Conservation (phyloP, 2,888 invertebrate genomes). For the Cataglyphis albicans region DNA sequence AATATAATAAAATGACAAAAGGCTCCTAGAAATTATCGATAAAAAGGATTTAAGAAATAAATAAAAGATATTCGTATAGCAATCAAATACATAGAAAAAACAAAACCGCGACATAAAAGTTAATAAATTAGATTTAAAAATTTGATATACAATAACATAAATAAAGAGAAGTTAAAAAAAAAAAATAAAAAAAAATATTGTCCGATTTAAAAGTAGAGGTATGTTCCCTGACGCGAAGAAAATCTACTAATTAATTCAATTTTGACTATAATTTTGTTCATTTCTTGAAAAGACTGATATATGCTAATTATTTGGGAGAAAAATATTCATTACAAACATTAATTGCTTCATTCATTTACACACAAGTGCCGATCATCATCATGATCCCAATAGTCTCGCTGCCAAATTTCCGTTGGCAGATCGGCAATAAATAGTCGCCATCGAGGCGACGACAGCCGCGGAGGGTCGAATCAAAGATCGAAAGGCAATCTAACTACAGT, state of each 20-base stretch:
- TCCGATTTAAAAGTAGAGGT: neutral
- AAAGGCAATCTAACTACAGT: slow-evolving; percentile 52
- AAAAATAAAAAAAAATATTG: neutral
- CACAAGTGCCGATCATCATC: slow-evolving; percentile 5
- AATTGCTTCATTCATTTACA: slow-evolving; percentile 52
- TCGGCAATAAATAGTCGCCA: slow-evolving; percentile 70
- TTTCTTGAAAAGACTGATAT: neutral
- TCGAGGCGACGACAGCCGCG: slow-evolving; percentile 55
- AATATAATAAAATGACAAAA: too few species aligned
- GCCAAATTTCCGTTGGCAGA: slow-evolving; percentile 76
- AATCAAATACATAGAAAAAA: too few species aligned
- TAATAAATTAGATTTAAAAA: too few species aligned
- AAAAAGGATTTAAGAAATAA: too few species aligned
- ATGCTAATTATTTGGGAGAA: slow-evolving; percentile 48
- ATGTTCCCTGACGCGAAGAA: neutral
- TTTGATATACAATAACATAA: too few species aligned
- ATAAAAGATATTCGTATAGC: too few species aligned
- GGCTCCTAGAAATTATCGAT: too few species aligned
- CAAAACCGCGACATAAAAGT: too few species aligned
- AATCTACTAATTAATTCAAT: neutral
- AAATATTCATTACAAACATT: neutral
- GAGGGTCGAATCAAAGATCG: slow-evolving; percentile 57
- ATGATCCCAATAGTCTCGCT: slow-evolving; percentile 48
- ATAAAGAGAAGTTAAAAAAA: too few species aligned
- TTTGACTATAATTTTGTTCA: neutral